Evolutionary conservation across 2,797 vertebrate species (phyloP).

Genomic region (Yasuhikotakia modesta): DNA sequence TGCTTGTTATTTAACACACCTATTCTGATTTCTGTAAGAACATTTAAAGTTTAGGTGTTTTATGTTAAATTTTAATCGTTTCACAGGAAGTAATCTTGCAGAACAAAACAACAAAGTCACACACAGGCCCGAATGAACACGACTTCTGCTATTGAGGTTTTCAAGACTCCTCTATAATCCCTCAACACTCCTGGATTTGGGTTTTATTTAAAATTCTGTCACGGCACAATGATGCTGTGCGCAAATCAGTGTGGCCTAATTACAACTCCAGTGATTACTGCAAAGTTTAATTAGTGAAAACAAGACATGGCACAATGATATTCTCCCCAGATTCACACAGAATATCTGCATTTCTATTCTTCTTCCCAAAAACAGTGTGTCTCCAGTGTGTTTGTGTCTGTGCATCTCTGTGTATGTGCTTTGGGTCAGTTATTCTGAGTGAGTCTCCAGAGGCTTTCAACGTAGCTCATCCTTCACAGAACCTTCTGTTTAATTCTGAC

Average conservation of each 20-base stretch:
- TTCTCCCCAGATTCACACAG: slow-evolving; percentile 30
- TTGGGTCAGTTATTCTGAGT: slow-evolving; percentile 49
- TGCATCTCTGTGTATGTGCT: slow-evolving; percentile 17
- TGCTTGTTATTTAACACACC: background rate
- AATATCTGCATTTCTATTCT: slow-evolving; percentile 15
- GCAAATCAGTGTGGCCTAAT: slow-evolving; percentile 66
- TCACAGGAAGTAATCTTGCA: background rate
- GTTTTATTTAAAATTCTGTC: slow-evolving; percentile 46
- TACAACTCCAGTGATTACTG: slow-evolving; percentile 57
- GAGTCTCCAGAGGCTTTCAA: slow-evolving; percentile 37
- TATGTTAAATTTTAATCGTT: background rate
- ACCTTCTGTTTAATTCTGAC: slow-evolving; percentile 46
- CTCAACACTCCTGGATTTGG: slow-evolving; percentile 8
- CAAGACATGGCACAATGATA: slow-evolving; percentile 40
- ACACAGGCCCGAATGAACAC: background rate
- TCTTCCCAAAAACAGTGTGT: slow-evolving; percentile 9
- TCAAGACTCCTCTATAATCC: slow-evolving; percentile 19
- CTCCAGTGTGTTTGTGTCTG: slow-evolving; percentile 29
- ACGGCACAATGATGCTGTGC: slow-evolving; percentile 6
- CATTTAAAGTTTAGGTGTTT: background rate
- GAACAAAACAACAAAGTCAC: slow-evolving; percentile 5
- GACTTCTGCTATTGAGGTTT: slow-evolving; percentile 20
- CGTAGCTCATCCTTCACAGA: slow-evolving; percentile 27
- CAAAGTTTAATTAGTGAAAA: slow-evolving; percentile 54
- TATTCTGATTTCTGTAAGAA: background rate